These are phyloP conservation scores for Chamaea fasciata DNA, from an alignment of 2,113 vertebrate genomes.

Conservation along the genomic window DNA sequence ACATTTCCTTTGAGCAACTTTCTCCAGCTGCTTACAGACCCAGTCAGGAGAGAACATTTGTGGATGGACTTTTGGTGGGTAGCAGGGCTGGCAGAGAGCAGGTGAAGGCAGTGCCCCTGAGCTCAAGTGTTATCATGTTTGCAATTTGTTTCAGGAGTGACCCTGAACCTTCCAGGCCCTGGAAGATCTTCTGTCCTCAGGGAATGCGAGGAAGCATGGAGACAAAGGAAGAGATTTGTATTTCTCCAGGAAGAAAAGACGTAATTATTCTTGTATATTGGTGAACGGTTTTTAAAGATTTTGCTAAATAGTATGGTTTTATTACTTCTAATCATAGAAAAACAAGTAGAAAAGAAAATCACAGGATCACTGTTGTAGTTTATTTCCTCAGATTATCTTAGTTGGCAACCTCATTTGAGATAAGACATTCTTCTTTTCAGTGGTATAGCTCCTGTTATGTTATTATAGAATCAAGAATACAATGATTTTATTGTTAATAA, in stretches of 20 bases:
- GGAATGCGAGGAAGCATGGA: background rate
- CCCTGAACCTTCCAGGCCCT: background rate
- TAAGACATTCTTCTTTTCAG: background rate
- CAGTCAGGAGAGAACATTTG: background rate
- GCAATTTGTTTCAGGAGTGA: background rate
- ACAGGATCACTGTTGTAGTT: background rate
- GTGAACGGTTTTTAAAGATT: background rate
- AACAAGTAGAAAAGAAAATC: background rate
- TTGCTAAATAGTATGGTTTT: background rate
- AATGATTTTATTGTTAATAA: background rate
- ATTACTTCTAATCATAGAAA: background rate
- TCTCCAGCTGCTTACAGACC: background rate
- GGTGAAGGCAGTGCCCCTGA: background rate
- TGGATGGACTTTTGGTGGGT: background rate
- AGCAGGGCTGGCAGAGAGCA: fast-evolving
- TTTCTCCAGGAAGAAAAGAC: background rate
- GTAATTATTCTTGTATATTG: background rate
- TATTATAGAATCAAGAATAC: background rate
- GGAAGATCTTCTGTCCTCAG: background rate
- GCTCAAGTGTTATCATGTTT: background rate
- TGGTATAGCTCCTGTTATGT: background rate
- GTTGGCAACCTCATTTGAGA: background rate
- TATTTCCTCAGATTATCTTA: background rate
- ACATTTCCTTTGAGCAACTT: background rate
- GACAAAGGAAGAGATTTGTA: background rate